Percentiles rank a stretch among this genome's conserved stretches.
These are phyloP conservation scores for Microcebus jonahi DNA, from an alignment of 2,113 vertebrate genomes.

Conservation along the genomic window DNA sequence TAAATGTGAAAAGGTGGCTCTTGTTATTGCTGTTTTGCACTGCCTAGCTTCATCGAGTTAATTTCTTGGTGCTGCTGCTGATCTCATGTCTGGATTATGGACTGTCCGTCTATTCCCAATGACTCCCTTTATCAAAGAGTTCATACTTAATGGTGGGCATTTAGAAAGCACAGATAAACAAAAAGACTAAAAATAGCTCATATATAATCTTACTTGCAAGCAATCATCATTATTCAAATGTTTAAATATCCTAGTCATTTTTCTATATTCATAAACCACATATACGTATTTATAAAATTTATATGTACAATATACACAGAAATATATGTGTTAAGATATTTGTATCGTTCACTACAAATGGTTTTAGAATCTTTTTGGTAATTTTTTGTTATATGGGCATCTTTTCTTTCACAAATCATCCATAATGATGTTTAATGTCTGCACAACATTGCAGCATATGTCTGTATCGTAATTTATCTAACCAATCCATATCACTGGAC, in stretches of 20 bases:
- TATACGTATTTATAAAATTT: background rate
- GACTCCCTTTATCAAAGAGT: background rate
- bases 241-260: background rate
- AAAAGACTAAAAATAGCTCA: background rate
- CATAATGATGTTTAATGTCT: background rate
- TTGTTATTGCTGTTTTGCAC: background rate
- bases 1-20: background rate
- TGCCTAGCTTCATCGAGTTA: background rate
- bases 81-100: background rate
- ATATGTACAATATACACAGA: background rate
- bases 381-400: background rate
- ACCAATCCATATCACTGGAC: background rate
- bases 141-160: background rate
- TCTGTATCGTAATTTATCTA: background rate
- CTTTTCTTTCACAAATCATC: background rate
- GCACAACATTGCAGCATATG: background rate
- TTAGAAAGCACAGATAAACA: background rate
- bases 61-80: background rate
- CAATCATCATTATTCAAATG: background rate
- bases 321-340: background rate
- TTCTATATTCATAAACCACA: background rate
- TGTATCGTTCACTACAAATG: background rate
- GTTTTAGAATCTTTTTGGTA: background rate
- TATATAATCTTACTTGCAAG: background rate
- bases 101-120: background rate